These are phyloP conservation scores for Holotrichia oblita DNA, from an alignment of 1,140 invertebrate genomes.

Conservation along the genomic window DNA sequence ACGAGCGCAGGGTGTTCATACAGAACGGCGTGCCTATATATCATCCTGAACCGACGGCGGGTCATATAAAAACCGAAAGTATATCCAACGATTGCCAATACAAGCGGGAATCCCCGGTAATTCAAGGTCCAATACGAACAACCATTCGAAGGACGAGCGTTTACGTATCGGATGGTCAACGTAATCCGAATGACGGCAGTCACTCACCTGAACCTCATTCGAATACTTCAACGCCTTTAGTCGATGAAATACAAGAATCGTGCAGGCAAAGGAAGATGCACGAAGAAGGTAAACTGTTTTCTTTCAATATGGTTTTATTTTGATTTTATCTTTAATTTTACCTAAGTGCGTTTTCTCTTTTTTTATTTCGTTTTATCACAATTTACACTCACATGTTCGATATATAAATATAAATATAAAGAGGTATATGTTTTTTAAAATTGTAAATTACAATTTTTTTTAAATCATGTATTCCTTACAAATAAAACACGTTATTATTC, in stretches of 20 bases:
- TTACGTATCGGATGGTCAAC: slow-evolving; percentile 44
- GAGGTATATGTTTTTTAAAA: too few species aligned
- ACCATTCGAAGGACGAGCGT: slow-evolving; percentile 50
- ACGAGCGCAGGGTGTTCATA: slow-evolving; percentile 45
- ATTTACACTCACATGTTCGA: too few species aligned
- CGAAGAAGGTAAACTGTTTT: slow-evolving; percentile 57
- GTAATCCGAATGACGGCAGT: slow-evolving; percentile 52
- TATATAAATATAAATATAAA: too few species aligned
- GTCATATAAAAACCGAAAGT: slow-evolving; percentile 47
- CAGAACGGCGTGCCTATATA: slow-evolving; percentile 39
- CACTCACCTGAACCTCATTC: slow-evolving; percentile 67
- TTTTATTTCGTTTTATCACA: not conserved
- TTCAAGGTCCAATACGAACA: slow-evolving; percentile 56
- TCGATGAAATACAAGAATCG: slow-evolving; percentile 67
- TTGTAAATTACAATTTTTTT: too few species aligned
- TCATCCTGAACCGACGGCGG: slow-evolving; percentile 37
- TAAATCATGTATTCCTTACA: too few species aligned
- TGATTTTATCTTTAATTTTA: not conserved
- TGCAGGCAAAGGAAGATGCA: slow-evolving; percentile 54
- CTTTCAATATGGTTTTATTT: not conserved
- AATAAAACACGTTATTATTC: not conserved
- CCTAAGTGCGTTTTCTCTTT: not conserved
- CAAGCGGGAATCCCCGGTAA: slow-evolving; percentile 59
- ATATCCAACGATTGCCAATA: slow-evolving; percentile 53
- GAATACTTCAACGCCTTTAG: slow-evolving; percentile 70